phyloP scores from a whole-genome alignment of 2,113 vertebrate genomes.

The Lagopus muta region DNA sequence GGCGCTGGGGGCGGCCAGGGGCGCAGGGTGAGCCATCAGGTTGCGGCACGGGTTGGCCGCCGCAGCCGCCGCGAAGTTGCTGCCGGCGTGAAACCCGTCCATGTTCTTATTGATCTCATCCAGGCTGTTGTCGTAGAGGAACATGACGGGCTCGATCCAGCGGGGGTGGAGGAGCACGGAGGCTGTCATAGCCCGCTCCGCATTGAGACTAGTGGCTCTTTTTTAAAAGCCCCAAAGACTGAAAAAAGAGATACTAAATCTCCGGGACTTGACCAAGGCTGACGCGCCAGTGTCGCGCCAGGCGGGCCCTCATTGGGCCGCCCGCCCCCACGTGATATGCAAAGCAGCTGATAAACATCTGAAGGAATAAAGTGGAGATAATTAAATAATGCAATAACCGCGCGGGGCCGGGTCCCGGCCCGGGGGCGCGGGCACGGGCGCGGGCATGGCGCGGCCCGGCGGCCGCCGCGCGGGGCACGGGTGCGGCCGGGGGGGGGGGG shows the following conservation, averaged over 20 bases:
- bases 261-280: constrained; percentile 84
- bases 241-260: constrained; percentile 88
- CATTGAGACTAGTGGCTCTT: constrained; percentile 94
- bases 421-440: constrained; percentile 1
- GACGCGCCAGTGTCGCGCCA: constrained; percentile 87
- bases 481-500: not conserved
- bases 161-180: constrained; percentile 97
- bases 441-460: not conserved
- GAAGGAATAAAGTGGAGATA: constrained; percentile 80
- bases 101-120: constrained; percentile 94
- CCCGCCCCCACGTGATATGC: constrained; percentile 91
- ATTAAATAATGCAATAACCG: constrained; percentile 74
- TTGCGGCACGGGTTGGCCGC: constrained; percentile 94
- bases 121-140: constrained; percentile 95
- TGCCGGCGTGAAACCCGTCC: constrained; percentile 84
- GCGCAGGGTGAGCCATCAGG: constrained; percentile 93
- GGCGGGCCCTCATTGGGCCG: constrained; percentile 87
- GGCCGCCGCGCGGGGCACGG: constrained; percentile 14
- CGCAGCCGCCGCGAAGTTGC: constrained; percentile 86
- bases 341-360: constrained; percentile 89
- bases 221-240: constrained; percentile 96
- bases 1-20: constrained; percentile 84
- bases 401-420: constrained; percentile 28
- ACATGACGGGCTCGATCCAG: constrained; percentile 99
- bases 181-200: constrained; percentile 99